Conservation (phyloP, 1,140 invertebrate genomes). For the Anthonomus grandis region DNA sequence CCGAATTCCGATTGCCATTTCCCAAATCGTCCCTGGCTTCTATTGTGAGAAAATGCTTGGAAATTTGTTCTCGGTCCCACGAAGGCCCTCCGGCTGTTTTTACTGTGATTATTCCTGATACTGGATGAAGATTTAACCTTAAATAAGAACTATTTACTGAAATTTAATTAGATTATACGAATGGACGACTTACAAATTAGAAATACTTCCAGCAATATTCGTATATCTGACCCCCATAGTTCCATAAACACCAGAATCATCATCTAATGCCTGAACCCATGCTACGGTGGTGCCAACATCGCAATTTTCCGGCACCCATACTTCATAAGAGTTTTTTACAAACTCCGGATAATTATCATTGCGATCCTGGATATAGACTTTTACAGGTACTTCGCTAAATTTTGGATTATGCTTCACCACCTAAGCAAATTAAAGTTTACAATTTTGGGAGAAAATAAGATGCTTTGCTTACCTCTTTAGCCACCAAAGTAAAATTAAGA, state of each 20-base stretch:
- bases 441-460: not conserved
- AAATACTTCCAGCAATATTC: constrained; percentile 73
- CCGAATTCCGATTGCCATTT: constrained; percentile 82
- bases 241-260: constrained; percentile 82
- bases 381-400: constrained; percentile 72
- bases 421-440: not conserved
- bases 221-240: constrained; percentile 86
- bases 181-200: constrained; percentile 76
- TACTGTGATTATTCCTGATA: constrained; percentile 79
- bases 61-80: constrained; percentile 85
- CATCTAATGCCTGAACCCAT: constrained; percentile 77
- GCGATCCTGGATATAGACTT: constrained; percentile 81
- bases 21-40: constrained; percentile 88
- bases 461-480: constrained; percentile 63
- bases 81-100: constrained; percentile 66
- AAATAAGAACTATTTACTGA: constrained; percentile 34
- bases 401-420: constrained; percentile 65
- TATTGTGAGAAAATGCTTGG: constrained; percentile 84
- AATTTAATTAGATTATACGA: not conserved
- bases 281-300: constrained; percentile 75
- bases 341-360: constrained; percentile 95
- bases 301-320: constrained; percentile 80
- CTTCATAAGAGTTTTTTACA: constrained; percentile 71
- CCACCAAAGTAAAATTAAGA: constrained; percentile 82
- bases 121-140: constrained; percentile 77